Conservation (phyloP, 2,113 vertebrate genomes). For the Ctenodactylus gundi region DNA sequence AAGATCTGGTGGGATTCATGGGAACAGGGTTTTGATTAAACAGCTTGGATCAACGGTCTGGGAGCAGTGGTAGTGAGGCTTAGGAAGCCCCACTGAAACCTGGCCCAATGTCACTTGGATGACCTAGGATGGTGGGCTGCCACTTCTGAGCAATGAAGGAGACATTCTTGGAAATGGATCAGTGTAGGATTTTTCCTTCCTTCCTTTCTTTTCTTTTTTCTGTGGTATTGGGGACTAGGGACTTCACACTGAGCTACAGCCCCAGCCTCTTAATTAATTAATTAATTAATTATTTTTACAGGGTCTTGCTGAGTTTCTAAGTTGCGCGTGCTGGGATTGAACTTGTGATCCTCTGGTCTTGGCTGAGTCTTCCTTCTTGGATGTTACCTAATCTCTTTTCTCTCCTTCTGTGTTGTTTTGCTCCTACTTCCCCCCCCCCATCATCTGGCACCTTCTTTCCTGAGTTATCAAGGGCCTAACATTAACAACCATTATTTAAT, state of each 20-base stretch:
- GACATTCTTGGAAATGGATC: not conserved
- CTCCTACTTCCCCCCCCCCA: not conserved
- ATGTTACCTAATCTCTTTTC: not conserved
- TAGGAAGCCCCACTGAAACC: not conserved
- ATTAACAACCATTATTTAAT: conserved; percentile 28
- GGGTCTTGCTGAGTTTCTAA: no score
- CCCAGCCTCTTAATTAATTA: no score
- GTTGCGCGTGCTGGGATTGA: no score
- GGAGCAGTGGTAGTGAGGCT: not conserved
- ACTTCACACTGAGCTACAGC: no score
- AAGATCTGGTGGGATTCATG: not conserved
- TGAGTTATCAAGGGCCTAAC: not conserved
- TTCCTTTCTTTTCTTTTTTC: no score
- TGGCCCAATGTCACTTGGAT: not conserved
- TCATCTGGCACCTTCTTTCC: not conserved
- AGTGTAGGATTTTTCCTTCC: no score
- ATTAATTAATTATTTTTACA: no score
- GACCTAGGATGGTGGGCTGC: not conserved
- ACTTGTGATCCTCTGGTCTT: no score
- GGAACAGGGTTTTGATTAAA: not conserved
- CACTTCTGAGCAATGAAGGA: not conserved
- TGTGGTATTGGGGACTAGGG: no score
- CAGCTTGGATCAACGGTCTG: not conserved
- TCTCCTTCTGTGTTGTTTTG: not conserved
- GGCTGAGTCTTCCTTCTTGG: not conserved